These are phyloP conservation scores for Acleris sparsana DNA, from an alignment of 2,888 invertebrate species.

Conservation along the genomic window DNA sequence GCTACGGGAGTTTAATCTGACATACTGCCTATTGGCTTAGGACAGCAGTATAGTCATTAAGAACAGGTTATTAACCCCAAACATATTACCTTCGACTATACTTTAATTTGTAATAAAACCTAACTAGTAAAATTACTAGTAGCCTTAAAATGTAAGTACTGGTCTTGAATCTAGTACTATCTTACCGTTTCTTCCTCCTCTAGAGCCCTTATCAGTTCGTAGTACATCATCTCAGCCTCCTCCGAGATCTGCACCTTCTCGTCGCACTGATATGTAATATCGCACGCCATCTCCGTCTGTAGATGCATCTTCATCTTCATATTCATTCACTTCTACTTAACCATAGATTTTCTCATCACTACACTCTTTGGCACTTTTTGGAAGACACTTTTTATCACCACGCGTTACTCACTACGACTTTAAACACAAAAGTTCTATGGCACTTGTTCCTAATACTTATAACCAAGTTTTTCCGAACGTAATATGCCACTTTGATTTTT, in stretches of 20 bases:
- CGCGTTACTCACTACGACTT: not conserved
- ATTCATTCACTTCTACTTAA: conserved; percentile 42
- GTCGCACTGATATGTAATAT: conserved; percentile 66
- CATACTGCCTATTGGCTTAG: too few species aligned
- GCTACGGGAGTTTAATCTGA: too few species aligned
- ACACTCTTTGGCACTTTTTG: conserved; percentile 33
- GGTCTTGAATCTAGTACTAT: conserved; percentile 1
- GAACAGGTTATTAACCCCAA: too few species aligned
- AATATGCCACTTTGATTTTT: too few species aligned
- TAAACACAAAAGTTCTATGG: not conserved
- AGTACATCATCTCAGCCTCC: conserved; percentile 80
- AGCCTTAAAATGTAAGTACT: not conserved
- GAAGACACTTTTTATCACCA: conserved; percentile 19
- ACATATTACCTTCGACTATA: too few species aligned
- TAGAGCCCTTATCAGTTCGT: conserved; percentile 75
- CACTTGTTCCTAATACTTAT: too few species aligned
- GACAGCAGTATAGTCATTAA: too few species aligned
- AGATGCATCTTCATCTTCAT: conserved; percentile 71
- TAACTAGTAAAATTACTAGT: too few species aligned
- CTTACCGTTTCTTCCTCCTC: conserved; percentile 81
- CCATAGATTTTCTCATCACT: conserved; percentile 36
- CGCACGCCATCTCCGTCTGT: conserved; percentile 70
- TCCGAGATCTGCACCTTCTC: conserved; percentile 75
- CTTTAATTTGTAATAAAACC: too few species aligned
- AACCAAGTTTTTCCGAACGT: too few species aligned